Percentiles rank a stretch among this genome's conserved stretches.
These are phyloP conservation scores for Gobiocypris rarus DNA, from an alignment of 2,113 vertebrate species.

Conservation along the genomic window DNA sequence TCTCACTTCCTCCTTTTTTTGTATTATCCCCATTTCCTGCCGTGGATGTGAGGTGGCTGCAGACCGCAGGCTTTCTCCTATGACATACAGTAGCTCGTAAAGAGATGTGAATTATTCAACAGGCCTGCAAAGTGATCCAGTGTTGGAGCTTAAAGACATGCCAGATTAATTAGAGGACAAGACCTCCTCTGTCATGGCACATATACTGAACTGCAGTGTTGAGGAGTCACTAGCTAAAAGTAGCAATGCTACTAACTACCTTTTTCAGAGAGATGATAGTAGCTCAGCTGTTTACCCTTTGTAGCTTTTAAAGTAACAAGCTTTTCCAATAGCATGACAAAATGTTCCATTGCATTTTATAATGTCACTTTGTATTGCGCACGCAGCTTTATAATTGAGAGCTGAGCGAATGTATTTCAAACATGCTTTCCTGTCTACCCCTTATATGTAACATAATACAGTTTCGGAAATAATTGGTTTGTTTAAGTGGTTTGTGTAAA, in stretches of 20 bases:
- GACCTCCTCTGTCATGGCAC: slow-evolving; percentile 56
- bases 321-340: neutral
- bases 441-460: neutral
- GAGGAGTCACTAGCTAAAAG: neutral
- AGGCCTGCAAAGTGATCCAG: slow-evolving; percentile 70
- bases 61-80: slow-evolving; percentile 67
- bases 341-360: neutral
- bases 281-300: neutral
- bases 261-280: neutral
- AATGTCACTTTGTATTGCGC: neutral
- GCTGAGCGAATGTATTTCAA: neutral
- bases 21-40: neutral
- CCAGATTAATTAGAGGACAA: slow-evolving; percentile 75
- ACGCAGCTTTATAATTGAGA: neutral
- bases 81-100: slow-evolving; percentile 48
- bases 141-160: slow-evolving; percentile 70
- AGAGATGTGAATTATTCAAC: slow-evolving; percentile 75
- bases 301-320: neutral
- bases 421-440: neutral
- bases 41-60: slow-evolving; percentile 9
- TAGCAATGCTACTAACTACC: neutral
- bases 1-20: slow-evolving; percentile 19
- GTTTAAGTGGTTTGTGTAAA: neutral
- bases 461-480: neutral
- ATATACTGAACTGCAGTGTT: slow-evolving; percentile 13